phyloP scores from a whole-genome alignment of 64 coral and sea anemone genomes.

The Astreopora myriophthalma region DNA sequence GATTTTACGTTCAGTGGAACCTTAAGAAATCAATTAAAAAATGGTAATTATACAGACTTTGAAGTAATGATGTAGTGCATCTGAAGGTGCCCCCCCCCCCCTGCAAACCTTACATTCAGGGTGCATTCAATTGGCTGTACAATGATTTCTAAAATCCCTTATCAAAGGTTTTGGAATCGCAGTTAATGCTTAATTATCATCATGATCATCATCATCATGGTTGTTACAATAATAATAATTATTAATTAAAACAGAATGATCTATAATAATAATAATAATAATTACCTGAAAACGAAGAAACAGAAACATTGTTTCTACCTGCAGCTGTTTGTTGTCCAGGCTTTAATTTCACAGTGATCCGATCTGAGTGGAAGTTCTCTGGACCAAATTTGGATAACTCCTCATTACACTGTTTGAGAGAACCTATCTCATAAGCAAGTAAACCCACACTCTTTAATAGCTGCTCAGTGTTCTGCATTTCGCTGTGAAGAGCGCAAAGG shows the following conservation, averaged over 20 bases:
- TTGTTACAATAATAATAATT: too few relatives aligned
- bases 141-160: too few relatives aligned
- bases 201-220: too few relatives aligned
- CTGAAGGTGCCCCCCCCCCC: too few relatives aligned
- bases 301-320: slow-evolving; percentile 16
- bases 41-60: too few relatives aligned
- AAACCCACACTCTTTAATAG: not conserved
- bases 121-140: too few relatives aligned
- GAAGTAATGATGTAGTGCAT: too few relatives aligned
- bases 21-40: too few relatives aligned
- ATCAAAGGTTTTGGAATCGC: too few relatives aligned
- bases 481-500: slow-evolving; percentile 22
- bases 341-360: slow-evolving; percentile 5
- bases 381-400: not conserved
- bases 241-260: too few relatives aligned
- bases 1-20: slow-evolving; percentile 13
- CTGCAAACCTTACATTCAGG: too few relatives aligned
- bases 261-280: not conserved
- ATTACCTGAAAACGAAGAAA: not conserved
- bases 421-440: slow-evolving; percentile 33
- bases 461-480: slow-evolving; percentile 13
- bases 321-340: not conserved
- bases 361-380: not conserved
- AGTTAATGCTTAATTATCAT: too few relatives aligned
- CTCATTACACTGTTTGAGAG: not conserved